phyloP scores from a whole-genome alignment of 2,888 invertebrate genomes.

The Conus canariensis region DNA sequence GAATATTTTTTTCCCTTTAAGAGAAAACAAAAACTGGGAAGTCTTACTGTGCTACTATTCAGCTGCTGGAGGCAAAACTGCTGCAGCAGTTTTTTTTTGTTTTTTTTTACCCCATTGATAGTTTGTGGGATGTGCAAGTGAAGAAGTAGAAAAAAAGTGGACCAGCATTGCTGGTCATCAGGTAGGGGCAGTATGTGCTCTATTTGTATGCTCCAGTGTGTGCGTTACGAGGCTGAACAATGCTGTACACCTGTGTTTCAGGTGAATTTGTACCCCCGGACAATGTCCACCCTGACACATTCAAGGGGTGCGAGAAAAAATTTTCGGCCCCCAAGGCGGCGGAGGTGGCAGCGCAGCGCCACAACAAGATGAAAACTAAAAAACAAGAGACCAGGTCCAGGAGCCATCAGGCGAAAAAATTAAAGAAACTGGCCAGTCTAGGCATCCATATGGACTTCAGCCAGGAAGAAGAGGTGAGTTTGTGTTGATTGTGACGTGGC shows the following conservation, averaged over 20 bases:
- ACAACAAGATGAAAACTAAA: conserved; percentile 56
- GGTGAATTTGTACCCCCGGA: conserved; percentile 64
- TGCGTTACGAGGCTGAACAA: no score
- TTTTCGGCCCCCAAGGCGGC: conserved; percentile 53
- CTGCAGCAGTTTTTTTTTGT: no score
- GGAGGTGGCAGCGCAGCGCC: conserved; percentile 57
- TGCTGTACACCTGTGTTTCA: conserved; percentile 42
- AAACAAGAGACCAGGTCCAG: not conserved
- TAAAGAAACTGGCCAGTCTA: conserved; percentile 41
- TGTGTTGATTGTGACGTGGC: not conserved
- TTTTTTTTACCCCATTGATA: no score
- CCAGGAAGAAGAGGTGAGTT: not conserved
- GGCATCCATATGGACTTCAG: conserved; percentile 41
- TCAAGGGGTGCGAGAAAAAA: conserved; percentile 56
- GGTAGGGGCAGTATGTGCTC: no score
- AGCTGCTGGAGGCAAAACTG: no score
- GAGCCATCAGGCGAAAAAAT: conserved; percentile 17
- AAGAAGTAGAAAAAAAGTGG: no score
- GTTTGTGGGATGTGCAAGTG: no score
- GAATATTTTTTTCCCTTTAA: no score
- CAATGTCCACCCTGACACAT: conserved; percentile 65
- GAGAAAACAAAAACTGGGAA: no score
- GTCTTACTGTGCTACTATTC: no score
- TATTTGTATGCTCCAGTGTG: no score
- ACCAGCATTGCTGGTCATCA: no score